phyloP scores from a whole-genome alignment of 2,797 vertebrate genomes.

The Momotus momota region DNA sequence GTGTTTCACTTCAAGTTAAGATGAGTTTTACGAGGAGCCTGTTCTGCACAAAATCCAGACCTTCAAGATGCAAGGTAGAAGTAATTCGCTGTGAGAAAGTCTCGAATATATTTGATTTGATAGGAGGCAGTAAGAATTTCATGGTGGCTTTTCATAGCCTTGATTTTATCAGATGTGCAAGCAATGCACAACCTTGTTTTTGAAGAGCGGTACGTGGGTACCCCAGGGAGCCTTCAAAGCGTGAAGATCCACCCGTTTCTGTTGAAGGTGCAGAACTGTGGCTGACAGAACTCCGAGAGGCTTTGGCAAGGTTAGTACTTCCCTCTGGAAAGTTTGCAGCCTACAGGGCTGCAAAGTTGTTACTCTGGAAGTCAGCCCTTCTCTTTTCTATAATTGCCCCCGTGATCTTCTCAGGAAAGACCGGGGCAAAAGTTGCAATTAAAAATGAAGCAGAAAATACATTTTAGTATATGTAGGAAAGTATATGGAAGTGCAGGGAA shows the following conservation, averaged over 20 bases:
- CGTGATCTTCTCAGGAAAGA: background rate
- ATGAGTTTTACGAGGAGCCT: fast-evolving
- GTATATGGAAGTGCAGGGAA: background rate
- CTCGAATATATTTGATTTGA: background rate
- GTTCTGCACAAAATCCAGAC: background rate
- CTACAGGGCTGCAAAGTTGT: background rate
- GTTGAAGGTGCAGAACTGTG: background rate
- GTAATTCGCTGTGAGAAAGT: background rate
- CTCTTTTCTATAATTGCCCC: background rate
- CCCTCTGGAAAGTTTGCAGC: background rate
- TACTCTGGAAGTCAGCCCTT: background rate
- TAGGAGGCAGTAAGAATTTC: background rate
- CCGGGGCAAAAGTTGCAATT: background rate
- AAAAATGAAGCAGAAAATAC: background rate
- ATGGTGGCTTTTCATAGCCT: background rate
- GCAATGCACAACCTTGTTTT: background rate
- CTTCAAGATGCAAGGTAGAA: background rate
- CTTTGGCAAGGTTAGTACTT: background rate
- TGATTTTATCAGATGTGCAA: background rate
- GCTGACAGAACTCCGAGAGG: background rate
- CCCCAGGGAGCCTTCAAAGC: background rate
- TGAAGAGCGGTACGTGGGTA: background rate
- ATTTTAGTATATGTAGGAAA: background rate
- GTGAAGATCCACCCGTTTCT: background rate
- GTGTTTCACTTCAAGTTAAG: background rate